phyloP scores from a whole-genome alignment of 1,140 invertebrate genomes.

The Nasonia vitripennis region DNA sequence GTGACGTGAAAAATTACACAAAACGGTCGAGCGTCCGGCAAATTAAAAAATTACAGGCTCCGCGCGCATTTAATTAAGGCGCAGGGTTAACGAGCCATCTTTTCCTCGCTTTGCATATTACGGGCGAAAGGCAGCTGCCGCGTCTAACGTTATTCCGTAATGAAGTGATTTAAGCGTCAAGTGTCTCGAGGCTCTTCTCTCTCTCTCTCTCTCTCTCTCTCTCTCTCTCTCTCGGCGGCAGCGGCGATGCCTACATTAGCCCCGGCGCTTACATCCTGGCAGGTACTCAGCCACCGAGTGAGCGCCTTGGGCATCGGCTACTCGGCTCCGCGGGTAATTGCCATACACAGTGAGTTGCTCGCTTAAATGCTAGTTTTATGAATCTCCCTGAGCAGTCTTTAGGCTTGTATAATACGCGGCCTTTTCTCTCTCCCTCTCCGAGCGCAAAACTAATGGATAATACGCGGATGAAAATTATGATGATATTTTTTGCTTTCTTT shows the following conservation, averaged over 20 bases:
- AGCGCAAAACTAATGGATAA: constrained; percentile 34
- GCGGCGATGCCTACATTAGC: constrained; percentile 40
- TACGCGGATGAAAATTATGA: background rate
- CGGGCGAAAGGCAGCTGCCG: background rate
- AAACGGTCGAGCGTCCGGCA: background rate
- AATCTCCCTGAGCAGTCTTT: constrained; percentile 2
- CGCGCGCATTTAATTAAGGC: background rate
- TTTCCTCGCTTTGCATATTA: constrained; percentile 3
- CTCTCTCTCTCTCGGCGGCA: too few relatives aligned
- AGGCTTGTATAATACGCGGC: background rate
- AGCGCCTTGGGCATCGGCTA: constrained; percentile 35
- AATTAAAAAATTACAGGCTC: background rate
- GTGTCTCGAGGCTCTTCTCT: constrained; percentile 21
- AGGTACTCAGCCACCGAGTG: constrained; percentile 36
- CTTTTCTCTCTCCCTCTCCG: background rate
- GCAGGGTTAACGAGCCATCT: background rate
- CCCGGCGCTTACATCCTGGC: constrained; percentile 42
- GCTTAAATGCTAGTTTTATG: constrained; percentile 45
- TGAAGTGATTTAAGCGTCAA: constrained; percentile 48
- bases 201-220: background rate
- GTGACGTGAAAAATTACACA: too few relatives aligned
- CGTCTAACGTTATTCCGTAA: background rate
- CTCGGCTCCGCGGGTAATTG: constrained; percentile 34
- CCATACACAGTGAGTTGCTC: constrained; percentile 25
- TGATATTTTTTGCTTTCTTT: background rate